Conservation (phyloP, 1,140 invertebrate species). For the Psilanteris sp. region DNA sequence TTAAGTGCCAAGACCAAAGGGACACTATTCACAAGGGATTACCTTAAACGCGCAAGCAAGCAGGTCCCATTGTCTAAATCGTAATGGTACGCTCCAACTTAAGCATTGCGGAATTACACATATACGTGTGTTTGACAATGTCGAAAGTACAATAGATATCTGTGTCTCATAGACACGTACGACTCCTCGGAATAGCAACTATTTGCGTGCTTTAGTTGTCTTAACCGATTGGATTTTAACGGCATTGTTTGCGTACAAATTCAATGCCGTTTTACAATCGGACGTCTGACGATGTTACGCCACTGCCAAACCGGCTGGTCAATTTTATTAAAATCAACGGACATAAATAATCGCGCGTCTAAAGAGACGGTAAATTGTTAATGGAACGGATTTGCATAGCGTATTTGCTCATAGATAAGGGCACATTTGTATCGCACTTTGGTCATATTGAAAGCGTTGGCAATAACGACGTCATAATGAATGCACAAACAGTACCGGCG, state of each 20-base stretch:
- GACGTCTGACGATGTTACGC: slow-evolving; percentile 3
- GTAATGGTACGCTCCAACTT: slow-evolving; percentile 62
- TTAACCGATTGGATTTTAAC: slow-evolving; percentile 33
- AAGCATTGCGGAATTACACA: slow-evolving; percentile 57
- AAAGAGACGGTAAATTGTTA: slow-evolving; percentile 46
- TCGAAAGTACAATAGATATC: slow-evolving; percentile 56
- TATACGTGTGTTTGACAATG: slow-evolving; percentile 62
- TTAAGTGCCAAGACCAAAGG: slow-evolving; percentile 73
- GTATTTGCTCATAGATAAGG: slow-evolving; percentile 52
- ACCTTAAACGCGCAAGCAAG: slow-evolving; percentile 66
- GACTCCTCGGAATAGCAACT: slow-evolving; percentile 24
- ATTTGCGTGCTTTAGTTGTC: slow-evolving; percentile 40
- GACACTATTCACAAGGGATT: slow-evolving; percentile 69
- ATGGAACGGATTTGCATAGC: slow-evolving; percentile 55
- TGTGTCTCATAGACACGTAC: slow-evolving; percentile 38
- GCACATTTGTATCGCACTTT: slow-evolving; percentile 52
- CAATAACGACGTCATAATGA: slow-evolving; percentile 64
- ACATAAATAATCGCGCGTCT: slow-evolving; percentile 41
- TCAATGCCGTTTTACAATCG: slow-evolving; percentile 15
- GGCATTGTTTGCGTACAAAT: slow-evolving; percentile 31
- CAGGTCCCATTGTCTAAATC: slow-evolving; percentile 66
- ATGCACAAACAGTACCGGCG: slow-evolving; percentile 54
- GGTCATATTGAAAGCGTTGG: slow-evolving; percentile 50
- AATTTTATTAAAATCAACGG: slow-evolving; percentile 29
- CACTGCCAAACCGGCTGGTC: background rate